phyloP scores from a whole-genome alignment of 2,888 invertebrate genomes.

The Schizotus pectinicornis region DNA sequence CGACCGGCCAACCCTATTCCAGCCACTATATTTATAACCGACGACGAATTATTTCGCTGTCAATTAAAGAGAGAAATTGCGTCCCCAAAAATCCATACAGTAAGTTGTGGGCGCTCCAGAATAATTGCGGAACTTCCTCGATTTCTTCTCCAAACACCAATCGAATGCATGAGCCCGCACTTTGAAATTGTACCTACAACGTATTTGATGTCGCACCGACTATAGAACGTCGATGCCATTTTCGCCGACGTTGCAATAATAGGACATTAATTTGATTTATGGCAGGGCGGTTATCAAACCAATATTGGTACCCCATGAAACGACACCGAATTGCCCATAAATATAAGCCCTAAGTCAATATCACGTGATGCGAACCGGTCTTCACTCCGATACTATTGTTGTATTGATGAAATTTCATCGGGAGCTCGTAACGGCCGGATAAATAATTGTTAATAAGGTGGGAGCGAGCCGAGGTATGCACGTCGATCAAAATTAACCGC shows the following conservation, averaged over 20 bases:
- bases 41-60: conserved; percentile 39
- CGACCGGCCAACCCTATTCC: conserved; percentile 34
- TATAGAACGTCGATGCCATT: conserved; percentile 38
- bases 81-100: no score
- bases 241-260: conserved; percentile 59
- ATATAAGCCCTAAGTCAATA: conserved; percentile 58
- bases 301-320: conserved; percentile 59
- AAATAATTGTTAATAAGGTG: no score
- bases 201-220: no score
- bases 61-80: conserved; percentile 36
- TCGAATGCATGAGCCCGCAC: no score
- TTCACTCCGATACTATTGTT: conserved; percentile 9
- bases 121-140: no score
- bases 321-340: conserved; percentile 60
- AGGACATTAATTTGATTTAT: conserved; percentile 61
- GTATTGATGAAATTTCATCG: conserved; percentile 24
- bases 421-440: no score
- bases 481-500: no score
- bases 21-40: conserved; percentile 41
- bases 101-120: no score
- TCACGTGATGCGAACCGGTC: conserved; percentile 38
- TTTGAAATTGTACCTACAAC: no score
- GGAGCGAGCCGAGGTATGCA: no score
- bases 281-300: conserved; percentile 59
- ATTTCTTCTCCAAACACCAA: no score